phyloP scores from a whole-genome alignment of 1,140 invertebrate species.

The Formica exsecta region DNA sequence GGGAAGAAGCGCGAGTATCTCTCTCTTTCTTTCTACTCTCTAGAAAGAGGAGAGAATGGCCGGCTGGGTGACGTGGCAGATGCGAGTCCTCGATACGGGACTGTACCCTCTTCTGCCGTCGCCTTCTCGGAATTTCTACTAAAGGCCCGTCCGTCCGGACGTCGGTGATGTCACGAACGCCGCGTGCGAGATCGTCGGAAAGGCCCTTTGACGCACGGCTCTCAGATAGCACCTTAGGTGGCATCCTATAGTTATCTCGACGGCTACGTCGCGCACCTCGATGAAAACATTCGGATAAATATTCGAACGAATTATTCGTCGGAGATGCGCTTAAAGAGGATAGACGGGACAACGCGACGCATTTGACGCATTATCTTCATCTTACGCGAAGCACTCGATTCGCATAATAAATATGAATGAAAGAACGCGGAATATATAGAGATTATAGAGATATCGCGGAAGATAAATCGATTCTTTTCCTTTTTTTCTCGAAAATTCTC shows the following conservation, averaged over 20 bases:
- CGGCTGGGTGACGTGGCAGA: slow-evolving; percentile 82
- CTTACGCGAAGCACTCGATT: not conserved
- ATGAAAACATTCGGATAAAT: slow-evolving; percentile 27
- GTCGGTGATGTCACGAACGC: slow-evolving; percentile 61
- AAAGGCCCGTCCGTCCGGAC: slow-evolving; percentile 65
- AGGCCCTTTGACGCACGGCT: not conserved
- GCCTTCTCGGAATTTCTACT: slow-evolving; percentile 65
- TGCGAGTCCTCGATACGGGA: slow-evolving; percentile 76
- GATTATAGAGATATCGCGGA: not conserved
- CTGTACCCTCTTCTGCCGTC: slow-evolving; percentile 68
- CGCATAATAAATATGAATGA: not conserved
- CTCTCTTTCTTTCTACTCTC: slow-evolving; percentile 24
- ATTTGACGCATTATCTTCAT: not conserved
- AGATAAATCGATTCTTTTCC: no score
- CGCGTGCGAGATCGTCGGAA: not conserved
- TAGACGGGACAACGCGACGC: not conserved
- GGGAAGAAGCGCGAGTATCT: slow-evolving; percentile 9
- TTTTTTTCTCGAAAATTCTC: no score
- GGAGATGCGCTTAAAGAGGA: not conserved
- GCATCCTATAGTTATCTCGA: not conserved
- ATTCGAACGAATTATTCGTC: not conserved
- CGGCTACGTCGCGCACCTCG: not conserved
- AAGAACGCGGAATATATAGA: no score
- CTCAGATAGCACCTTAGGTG: slow-evolving; percentile 28
- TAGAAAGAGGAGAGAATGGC: slow-evolving; percentile 65